Conservation (phyloP, 2,888 invertebrate species). For the Spialia ferax region DNA sequence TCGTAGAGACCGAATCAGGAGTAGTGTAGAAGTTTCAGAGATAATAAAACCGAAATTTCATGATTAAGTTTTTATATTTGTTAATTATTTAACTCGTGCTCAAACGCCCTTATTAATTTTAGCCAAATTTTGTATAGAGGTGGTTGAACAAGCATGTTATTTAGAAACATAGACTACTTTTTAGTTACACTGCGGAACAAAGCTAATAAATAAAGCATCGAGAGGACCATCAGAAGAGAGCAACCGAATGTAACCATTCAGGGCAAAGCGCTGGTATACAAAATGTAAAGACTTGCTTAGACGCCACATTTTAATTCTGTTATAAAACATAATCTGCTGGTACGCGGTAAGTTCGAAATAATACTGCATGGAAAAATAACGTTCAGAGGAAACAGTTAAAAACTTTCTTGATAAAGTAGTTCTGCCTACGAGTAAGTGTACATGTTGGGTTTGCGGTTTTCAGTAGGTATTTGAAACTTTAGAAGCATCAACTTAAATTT, state of each 20-base stretch:
- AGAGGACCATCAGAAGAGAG: too few relatives aligned
- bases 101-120: too few relatives aligned
- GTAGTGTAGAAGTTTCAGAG: neutral
- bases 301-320: conserved; percentile 49
- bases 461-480: neutral
- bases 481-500: neutral
- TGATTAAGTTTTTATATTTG: too few relatives aligned
- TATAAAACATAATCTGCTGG: conserved; percentile 70
- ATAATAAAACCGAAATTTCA: too few relatives aligned
- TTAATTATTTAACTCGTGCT: too few relatives aligned
- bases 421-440: neutral
- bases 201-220: too few relatives aligned
- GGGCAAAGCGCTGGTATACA: conserved; percentile 67
- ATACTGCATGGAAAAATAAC: neutral
- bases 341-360: conserved; percentile 53
- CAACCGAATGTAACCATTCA: conserved; percentile 65
- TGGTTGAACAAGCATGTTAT: too few relatives aligned
- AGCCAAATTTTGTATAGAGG: too few relatives aligned
- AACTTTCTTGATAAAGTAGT: neutral
- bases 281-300: conserved; percentile 71
- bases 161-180: too few relatives aligned
- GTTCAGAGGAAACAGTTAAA: neutral
- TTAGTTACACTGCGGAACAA: too few relatives aligned
- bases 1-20: neutral
- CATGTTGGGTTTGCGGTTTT: neutral